These are phyloP conservation scores for Metaphire vulgaris DNA, from an alignment of 1,140 invertebrate genomes.

Conservation along the genomic window DNA sequence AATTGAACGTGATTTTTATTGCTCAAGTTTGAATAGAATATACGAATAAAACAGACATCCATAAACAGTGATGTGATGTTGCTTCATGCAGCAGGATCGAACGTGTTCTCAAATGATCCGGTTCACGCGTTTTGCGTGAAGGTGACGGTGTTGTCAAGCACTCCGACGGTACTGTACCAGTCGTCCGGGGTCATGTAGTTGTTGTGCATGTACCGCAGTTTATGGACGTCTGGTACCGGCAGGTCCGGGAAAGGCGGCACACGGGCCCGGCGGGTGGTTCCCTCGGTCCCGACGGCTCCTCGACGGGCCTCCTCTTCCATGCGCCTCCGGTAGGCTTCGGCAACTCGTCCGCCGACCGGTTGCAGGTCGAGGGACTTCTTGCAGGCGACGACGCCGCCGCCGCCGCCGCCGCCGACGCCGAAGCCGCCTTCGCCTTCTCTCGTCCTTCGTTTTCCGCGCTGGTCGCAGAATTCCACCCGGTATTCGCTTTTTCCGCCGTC, in stretches of 20 bases:
- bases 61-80: too few species aligned
- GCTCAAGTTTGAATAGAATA: not conserved
- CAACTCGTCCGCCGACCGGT: constrained; percentile 23
- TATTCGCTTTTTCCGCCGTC: constrained; percentile 9
- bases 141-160: not conserved
- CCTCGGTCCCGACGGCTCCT: not conserved
- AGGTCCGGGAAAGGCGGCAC: constrained; percentile 1
- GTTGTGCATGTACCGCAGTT: constrained; percentile 28
- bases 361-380: constrained; percentile 21
- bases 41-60: not conserved
- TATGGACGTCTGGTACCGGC: constrained; percentile 28
- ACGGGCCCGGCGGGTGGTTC: too few species aligned
- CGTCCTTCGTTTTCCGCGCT: not conserved
- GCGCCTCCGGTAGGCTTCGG: not conserved
- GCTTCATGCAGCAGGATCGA: too few species aligned
- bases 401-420: too few species aligned
- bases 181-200: constrained; percentile 31
- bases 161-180: constrained; percentile 20
- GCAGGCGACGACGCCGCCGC: constrained; percentile 9
- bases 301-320: not conserved
- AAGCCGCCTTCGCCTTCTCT: not conserved
- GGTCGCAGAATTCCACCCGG: constrained; percentile 5
- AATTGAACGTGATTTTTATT: not conserved
- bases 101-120: not conserved
- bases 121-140: not conserved